Conservation (phyloP, 1,140 invertebrate species). For the Zophobas atratus region DNA sequence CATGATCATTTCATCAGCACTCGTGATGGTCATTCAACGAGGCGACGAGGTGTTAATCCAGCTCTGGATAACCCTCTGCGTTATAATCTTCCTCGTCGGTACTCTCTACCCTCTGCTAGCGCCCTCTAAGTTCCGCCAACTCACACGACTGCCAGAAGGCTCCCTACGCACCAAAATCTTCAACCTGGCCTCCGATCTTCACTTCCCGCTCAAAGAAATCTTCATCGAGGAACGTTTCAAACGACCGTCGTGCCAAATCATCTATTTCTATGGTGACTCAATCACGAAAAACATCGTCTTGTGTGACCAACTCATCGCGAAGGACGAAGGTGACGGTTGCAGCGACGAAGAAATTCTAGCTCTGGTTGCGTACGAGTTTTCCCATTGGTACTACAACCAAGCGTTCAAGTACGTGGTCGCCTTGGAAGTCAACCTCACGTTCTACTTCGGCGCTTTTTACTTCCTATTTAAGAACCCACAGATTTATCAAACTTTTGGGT, state of each 20-base stretch:
- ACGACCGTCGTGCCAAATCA: not conserved
- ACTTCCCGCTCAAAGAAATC: constrained; percentile 8
- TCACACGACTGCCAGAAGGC: not conserved
- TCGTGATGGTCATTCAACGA: not conserved
- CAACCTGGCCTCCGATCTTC: not conserved
- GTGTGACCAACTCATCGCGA: not conserved
- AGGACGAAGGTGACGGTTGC: constrained; percentile 3
- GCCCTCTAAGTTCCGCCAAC: not conserved
- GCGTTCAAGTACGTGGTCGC: constrained; percentile 8
- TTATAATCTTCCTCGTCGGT: not conserved
- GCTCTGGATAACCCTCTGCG: not conserved
- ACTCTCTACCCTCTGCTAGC: not conserved
- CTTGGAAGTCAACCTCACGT: not conserved
- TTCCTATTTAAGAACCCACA: constrained; percentile 1
- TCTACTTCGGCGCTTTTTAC: constrained; percentile 1
- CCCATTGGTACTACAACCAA: not conserved
- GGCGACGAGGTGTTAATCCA: not conserved
- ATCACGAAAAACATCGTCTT: constrained; percentile 1
- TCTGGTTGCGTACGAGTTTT: not conserved
- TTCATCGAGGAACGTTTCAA: constrained; percentile 19
- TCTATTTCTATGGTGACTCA: constrained; percentile 1
- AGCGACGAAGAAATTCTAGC: constrained; percentile 3
- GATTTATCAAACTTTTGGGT: constrained; percentile 7
- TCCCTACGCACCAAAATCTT: not conserved
- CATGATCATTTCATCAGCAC: not conserved